Percentiles rank a stretch among this genome's conserved stretches.
phyloP scores from a whole-genome alignment of 2,888 invertebrate genomes.

The Drosophila stalkeri region DNA sequence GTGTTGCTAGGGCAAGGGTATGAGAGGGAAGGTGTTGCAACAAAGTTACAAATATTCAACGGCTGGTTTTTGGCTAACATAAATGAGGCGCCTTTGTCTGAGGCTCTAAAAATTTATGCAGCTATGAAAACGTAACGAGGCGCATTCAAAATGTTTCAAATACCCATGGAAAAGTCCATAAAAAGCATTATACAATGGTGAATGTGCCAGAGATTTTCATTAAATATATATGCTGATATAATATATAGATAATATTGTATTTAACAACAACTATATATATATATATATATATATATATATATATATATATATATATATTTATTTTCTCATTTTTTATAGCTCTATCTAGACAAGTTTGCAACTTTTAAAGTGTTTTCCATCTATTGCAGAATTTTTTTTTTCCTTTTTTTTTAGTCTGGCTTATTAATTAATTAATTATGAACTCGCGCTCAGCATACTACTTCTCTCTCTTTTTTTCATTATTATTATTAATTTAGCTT shows the following conservation, averaged over 20 bases:
- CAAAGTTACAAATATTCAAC: conserved; percentile 57
- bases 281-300: background rate
- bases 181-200: background rate
- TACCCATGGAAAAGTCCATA: conserved; percentile 25
- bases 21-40: background rate
- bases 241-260: background rate
- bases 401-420: conserved; percentile 33
- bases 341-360: background rate
- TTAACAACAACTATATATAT: background rate
- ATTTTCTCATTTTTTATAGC: too few species aligned
- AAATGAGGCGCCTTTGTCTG: conserved; percentile 58
- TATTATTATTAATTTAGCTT: conserved; percentile 52
- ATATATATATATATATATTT: background rate
- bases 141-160: conserved; percentile 46
- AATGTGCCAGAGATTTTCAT: background rate
- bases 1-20: conserved; percentile 22
- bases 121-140: conserved; percentile 60
- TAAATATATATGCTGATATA: background rate
- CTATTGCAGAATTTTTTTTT: background rate
- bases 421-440: conserved; percentile 68
- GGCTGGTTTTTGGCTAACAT: conserved; percentile 43
- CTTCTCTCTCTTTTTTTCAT: background rate
- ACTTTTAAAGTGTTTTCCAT: background rate
- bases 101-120: conserved; percentile 50
- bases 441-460: conserved; percentile 53